These are phyloP conservation scores for Cathartes aura DNA, from an alignment of 2,113 vertebrate species.

Conservation along the genomic window DNA sequence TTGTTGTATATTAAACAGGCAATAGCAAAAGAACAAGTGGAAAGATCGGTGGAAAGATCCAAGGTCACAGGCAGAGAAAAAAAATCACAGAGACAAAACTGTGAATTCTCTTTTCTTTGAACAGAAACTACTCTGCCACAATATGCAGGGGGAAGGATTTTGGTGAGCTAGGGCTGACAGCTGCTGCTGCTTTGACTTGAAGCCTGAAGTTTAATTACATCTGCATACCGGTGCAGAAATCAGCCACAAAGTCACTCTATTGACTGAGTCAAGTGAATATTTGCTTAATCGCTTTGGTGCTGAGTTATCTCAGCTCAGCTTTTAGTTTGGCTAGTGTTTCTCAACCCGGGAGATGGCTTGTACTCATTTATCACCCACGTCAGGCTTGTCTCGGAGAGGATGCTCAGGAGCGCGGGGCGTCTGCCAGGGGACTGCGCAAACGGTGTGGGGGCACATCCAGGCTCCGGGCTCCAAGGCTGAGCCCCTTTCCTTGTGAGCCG, in stretches of 20 bases:
- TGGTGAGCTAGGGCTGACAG: neutral
- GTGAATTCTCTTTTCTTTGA: neutral
- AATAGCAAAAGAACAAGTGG: neutral
- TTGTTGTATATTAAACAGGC: neutral
- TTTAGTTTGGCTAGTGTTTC: neutral
- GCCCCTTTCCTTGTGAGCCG: neutral
- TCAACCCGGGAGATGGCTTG: rapidly evolving
- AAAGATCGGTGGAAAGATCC: neutral
- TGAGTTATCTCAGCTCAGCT: neutral
- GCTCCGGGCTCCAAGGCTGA: neutral
- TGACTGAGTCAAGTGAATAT: neutral
- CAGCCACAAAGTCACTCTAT: neutral
- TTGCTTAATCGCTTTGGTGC: neutral
- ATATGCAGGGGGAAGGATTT: neutral
- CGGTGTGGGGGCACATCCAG: rapidly evolving
- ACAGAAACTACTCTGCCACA: neutral
- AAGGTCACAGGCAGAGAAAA: neutral
- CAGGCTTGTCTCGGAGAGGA: neutral
- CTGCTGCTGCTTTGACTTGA: neutral
- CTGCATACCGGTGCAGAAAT: neutral
- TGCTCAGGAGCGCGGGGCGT: rapidly evolving
- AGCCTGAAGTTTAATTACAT: neutral
- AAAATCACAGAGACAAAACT: neutral
- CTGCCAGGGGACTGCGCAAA: neutral
- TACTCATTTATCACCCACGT: neutral